phyloP scores from a whole-genome alignment of 2,888 invertebrate species.

The Pollenia angustigena region DNA sequence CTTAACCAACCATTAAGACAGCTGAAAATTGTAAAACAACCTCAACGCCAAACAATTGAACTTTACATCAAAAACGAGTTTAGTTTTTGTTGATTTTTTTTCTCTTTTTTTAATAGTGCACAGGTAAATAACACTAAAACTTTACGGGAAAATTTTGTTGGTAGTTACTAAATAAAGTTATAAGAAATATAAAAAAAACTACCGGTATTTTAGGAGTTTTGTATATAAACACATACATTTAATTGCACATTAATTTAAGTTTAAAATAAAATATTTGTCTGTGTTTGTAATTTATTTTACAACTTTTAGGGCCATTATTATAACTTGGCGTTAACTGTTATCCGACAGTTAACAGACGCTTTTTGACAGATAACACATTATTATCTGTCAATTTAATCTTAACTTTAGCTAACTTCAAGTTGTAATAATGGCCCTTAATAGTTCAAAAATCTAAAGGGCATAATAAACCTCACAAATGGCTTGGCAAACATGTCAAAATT shows the following conservation, averaged over 20 bases:
- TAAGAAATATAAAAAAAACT: slow-evolving; percentile 23
- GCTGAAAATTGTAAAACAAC: slow-evolving; percentile 71
- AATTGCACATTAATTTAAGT: no score
- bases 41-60: slow-evolving; percentile 68
- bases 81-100: not conserved
- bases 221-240: not conserved
- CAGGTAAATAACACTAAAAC: slow-evolving; percentile 6
- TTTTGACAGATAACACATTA: no score
- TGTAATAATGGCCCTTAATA: no score
- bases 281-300: not conserved
- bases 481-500: no score
- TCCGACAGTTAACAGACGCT: no score
- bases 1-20: slow-evolving; percentile 69
- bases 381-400: no score
- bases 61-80: slow-evolving; percentile 63
- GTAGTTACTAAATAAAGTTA: not conserved
- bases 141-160: slow-evolving; percentile 14
- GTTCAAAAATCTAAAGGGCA: not conserved
- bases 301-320: no score
- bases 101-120: not conserved
- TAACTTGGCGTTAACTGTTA: no score
- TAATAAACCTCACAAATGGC: no score
- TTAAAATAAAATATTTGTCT: not conserved
- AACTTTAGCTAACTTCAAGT: no score
- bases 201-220: slow-evolving; percentile 45